Conservation (phyloP, 1,140 invertebrate species). For the Drosophila pandora region DNA sequence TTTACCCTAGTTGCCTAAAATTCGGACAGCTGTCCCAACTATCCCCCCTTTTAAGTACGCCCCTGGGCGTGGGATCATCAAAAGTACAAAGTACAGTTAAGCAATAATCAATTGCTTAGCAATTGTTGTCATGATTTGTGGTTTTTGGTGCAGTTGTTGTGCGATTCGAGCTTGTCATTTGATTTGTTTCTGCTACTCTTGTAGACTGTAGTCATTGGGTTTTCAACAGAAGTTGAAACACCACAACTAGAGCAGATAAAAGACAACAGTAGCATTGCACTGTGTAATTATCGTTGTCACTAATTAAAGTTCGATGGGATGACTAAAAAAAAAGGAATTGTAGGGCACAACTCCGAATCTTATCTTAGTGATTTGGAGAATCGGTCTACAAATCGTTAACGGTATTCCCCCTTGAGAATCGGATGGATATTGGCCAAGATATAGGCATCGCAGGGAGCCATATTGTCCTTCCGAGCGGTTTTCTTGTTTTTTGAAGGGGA, state of each 20-base stretch:
- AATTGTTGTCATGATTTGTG: constrained; percentile 55
- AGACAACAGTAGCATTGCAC: constrained; percentile 42
- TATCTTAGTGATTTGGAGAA: constrained; percentile 8
- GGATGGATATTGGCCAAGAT: too few species aligned
- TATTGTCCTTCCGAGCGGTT: too few species aligned
- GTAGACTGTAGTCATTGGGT: constrained; percentile 52
- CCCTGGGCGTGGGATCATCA: constrained; percentile 56
- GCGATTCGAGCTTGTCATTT: constrained; percentile 50
- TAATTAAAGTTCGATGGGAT: constrained; percentile 71
- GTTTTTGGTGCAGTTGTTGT: constrained; percentile 33
- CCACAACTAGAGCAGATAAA: constrained; percentile 61
- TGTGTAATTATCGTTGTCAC: constrained; percentile 82
- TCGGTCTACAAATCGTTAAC: too few species aligned
- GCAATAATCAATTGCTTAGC: constrained; percentile 76
- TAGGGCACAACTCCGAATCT: constrained; percentile 22
- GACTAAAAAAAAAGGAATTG: constrained; percentile 23
- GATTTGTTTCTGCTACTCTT: constrained; percentile 47
- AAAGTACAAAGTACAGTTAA: constrained; percentile 74
- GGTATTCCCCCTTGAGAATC: too few species aligned
- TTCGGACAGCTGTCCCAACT: constrained; percentile 35
- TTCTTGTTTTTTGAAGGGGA: too few species aligned
- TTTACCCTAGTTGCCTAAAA: constrained; percentile 35
- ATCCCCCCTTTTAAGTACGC: background rate
- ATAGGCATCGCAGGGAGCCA: too few species aligned
- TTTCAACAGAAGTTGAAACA: constrained; percentile 73